Evolutionary conservation across 2,113 vertebrate species (phyloP), one percentile per base, ranked within the genome.

Genomic region (Tragulus kanchil): DNA sequence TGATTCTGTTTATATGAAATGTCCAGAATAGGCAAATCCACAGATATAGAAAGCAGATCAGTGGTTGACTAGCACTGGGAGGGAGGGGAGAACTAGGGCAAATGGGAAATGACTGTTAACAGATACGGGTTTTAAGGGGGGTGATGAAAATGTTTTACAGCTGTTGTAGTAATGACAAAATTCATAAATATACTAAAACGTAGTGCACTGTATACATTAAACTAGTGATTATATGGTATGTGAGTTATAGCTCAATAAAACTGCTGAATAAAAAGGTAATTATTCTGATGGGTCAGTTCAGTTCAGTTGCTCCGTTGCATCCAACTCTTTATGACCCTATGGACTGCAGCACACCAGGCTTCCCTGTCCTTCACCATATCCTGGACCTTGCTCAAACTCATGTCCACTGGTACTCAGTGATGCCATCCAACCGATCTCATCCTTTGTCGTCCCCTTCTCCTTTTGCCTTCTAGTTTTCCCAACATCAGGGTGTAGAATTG

Each of bases 41-140:
- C 59, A 83, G 50, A 95, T 75, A 83, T 10, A 92, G 19, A 91
- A 91, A 92, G 79, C 21, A 85, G 36, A 56, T 82, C 31, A 50
- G 23, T 36, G 59, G 45, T 56, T 89, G 42, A 54, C 62, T 64
- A 65, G 5, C 19, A 21, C 56, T 93, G 48, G 42, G 62, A 14
- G 69, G 11, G 8, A 12, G 48, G 65, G 3, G 45, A 6, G 8
- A 52, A 83, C 83, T 75, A 88, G 36, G 65, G 73, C n/a, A 82
- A 88, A 58, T 17, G 11, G 58, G 52, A 28, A 67, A 36, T 64
- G 59, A 93, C 36, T 92, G 36, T 78, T 83, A 83, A 65, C 17
- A 59, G 9, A 75, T 42, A 64, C 0, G 13, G 13, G 10, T 31
- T 59, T 83, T 13, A 1, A 3, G 19, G 36, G 1, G 45, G n/a